Conservation (phyloP, 2,888 invertebrate species). For the Flabesymbios commensalis region DNA sequence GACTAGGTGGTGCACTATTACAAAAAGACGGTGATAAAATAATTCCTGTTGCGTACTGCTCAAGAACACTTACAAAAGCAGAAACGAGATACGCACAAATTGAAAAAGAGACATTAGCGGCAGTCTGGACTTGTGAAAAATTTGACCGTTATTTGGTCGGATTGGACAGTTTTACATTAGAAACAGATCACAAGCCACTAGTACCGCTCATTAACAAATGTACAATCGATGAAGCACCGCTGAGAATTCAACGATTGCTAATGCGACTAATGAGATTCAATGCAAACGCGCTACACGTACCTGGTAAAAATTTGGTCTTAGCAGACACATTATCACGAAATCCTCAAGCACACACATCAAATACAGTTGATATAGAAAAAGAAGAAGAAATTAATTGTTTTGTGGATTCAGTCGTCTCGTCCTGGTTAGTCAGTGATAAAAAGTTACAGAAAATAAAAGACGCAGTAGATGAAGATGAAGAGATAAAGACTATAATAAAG, state of each 20-base stretch:
- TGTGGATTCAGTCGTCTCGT: background rate
- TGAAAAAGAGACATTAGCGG: slow-evolving; percentile 32
- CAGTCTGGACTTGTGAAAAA: slow-evolving; percentile 34
- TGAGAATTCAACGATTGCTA: slow-evolving; percentile 33
- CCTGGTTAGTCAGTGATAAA: slow-evolving; percentile 9
- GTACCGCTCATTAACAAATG: slow-evolving; percentile 33
- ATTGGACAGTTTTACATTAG: slow-evolving; percentile 23
- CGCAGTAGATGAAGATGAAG: slow-evolving; percentile 11
- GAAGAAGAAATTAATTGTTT: slow-evolving; percentile 18
- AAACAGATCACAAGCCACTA: slow-evolving; percentile 38
- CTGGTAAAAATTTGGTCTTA: slow-evolving; percentile 30
- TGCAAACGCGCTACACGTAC: slow-evolving; percentile 14
- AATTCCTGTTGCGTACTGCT: slow-evolving; percentile 35
- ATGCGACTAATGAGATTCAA: slow-evolving; percentile 32
- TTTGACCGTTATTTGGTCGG: slow-evolving; percentile 28
- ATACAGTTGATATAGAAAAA: background rate
- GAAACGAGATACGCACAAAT: slow-evolving; percentile 34
- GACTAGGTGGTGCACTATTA: slow-evolving; percentile 34
- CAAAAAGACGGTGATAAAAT: slow-evolving; percentile 21
- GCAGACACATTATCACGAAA: slow-evolving; percentile 31
- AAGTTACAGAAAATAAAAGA: slow-evolving; percentile 14
- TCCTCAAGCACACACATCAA: slow-evolving; percentile 1
- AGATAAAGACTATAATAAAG: slow-evolving; percentile 5
- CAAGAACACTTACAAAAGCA: slow-evolving; percentile 32
- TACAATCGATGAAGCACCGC: slow-evolving; percentile 25